These are phyloP conservation scores for Himalopsyche kuldschensis DNA, from an alignment of 2,888 invertebrate genomes.

Conservation along the genomic window DNA sequence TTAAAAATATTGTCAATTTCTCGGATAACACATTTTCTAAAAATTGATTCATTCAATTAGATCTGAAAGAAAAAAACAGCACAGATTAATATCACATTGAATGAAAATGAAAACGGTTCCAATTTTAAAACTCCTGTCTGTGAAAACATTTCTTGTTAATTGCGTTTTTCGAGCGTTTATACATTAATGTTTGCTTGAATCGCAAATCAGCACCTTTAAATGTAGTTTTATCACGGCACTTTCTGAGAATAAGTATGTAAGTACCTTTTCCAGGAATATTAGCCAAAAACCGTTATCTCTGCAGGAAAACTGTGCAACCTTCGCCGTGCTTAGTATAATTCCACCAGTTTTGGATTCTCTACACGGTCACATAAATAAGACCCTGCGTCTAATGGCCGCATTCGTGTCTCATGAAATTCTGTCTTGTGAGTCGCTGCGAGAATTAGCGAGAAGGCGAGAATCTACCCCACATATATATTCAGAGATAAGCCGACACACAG, in stretches of 20 bases:
- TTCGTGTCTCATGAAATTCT: constrained; percentile 19
- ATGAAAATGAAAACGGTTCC: no score
- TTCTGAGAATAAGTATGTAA: background rate
- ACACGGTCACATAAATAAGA: constrained; percentile 26
- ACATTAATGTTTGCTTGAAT: background rate
- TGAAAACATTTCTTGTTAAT: no score
- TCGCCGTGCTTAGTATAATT: background rate
- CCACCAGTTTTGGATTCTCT: background rate
- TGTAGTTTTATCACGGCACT: background rate
- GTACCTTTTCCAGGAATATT: background rate
- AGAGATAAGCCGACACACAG: constrained; percentile 5
- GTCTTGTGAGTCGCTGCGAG: constrained; percentile 8
- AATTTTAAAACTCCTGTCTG: no score
- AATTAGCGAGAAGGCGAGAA: constrained; percentile 6
- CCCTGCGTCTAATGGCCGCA: constrained; percentile 15
- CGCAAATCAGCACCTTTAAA: background rate
- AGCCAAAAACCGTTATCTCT: background rate
- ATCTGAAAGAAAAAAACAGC: no score
- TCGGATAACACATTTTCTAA: no score
- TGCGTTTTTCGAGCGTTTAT: no score
- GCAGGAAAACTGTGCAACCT: background rate
- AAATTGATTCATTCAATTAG: no score
- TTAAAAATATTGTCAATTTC: no score
- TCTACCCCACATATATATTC: constrained; percentile 5
- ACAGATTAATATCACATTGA: no score